Evolutionary conservation across 2,113 vertebrate genomes (phyloP), one percentile per base, ranked within the genome.

Genomic region (Otolemur garnettii): DNA sequence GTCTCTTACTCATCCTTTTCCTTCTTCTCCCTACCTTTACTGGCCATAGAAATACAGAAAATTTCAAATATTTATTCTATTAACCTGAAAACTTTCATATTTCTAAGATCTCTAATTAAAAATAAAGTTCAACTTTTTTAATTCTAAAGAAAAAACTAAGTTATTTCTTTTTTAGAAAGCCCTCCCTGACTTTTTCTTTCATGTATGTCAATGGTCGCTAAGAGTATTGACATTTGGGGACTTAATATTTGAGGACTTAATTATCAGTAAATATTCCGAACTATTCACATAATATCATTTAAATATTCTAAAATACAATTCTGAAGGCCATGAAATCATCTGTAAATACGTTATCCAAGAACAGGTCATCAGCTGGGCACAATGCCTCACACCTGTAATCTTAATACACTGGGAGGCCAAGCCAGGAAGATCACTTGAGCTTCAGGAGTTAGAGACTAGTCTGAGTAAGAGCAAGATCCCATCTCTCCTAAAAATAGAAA

Each of bases 301-400:
- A 85, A 86, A 72, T 92, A 62, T 62, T 87, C 10, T 14, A n/a
- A 87, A 95, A 81, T 69, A 75, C 7, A 53, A 80, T 86, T 86
- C 81, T 55, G 22, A 93, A 71, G 53, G 59, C 45, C 45, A 45
- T 5, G 8, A 45, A 72, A 75, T 92, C 12, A 90, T 64, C 64
- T 91, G 35, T 71, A 72, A 94, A 79, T 33, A 71, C 30, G 42
- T 21, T 64, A 68, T 83, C 89, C 22, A 72, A 83, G n/a, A 71
- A 45, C 45, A 45, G 45, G 45, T 45, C 5, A 45, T 45, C 45
- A 5, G 45, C 45, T 45, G 45, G 45, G 45, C 45, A 45, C 45
- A 45, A 5, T 45, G 45, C 1, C 45, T 45, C 45, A 45, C 45
- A 45, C 45, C 45, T 45, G 45, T 7, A 45, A 45, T 45, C 45